Conservation (phyloP, 2,888 invertebrate species). For the Drosophila rubida region DNA sequence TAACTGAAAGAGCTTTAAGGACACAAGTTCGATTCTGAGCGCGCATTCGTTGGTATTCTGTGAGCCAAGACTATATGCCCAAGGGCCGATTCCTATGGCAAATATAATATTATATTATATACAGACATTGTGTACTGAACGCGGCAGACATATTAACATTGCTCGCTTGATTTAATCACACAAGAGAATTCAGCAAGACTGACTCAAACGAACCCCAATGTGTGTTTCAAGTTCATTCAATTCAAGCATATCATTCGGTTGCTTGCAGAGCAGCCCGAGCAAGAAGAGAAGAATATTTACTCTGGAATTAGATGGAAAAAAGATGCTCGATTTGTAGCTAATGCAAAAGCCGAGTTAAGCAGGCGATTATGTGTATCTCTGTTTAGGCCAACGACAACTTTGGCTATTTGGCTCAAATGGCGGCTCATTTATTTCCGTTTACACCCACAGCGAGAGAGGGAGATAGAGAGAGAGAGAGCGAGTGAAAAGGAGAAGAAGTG, state of each 20-base stretch:
- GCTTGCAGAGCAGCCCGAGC: neutral
- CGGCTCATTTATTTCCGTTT: constrained; percentile 46
- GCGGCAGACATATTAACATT: neutral
- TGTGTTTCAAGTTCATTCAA: constrained; percentile 11
- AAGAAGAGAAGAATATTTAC: neutral
- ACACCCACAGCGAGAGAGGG: constrained; percentile 11
- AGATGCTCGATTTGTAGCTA: constrained; percentile 9
- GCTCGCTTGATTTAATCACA: neutral
- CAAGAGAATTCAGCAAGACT: neutral
- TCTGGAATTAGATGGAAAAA: constrained; percentile 12
- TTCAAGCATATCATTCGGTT: constrained; percentile 1
- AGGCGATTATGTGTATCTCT: constrained; percentile 8
- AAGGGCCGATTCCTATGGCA: neutral
- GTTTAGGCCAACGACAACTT: constrained; percentile 27
- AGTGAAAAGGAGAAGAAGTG: constrained; percentile 4
- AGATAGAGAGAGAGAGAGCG: neutral
- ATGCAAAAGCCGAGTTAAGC: constrained; percentile 14
- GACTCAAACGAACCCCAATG: neutral
- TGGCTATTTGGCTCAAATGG: constrained; percentile 27
- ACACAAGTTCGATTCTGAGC: neutral
- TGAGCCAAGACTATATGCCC: neutral
- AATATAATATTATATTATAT: neutral
- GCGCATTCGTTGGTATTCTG: neutral
- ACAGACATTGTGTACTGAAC: neutral
- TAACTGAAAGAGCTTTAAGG: neutral